Evolutionary conservation across 2,113 vertebrate genomes (phyloP).

Genomic region (Muntiacus muntjak): DNA sequence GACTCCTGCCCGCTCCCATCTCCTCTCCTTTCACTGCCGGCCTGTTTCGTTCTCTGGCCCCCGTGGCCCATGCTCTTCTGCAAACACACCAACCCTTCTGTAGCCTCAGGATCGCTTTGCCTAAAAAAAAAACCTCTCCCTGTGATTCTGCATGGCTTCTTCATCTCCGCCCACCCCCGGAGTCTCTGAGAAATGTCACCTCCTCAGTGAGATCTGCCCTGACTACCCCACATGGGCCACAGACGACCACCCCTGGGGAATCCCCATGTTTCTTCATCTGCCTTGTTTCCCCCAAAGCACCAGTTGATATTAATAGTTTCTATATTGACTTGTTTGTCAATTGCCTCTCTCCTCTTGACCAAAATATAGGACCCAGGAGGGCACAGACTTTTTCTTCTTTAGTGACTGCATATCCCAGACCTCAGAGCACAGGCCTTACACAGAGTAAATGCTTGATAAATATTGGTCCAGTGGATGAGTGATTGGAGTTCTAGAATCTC

Average conservation of each 20-base stretch:
- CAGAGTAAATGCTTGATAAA: background rate
- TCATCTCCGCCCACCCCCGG: background rate
- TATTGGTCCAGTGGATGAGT: background rate
- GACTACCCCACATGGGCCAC: background rate
- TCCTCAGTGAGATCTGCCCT: background rate
- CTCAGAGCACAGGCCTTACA: background rate
- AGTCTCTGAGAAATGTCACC: background rate
- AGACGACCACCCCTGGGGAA: rapidly evolving
- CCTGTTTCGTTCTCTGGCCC: background rate
- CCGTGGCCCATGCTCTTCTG: background rate
- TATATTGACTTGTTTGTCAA: background rate
- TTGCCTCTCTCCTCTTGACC: background rate
- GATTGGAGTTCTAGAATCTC: background rate
- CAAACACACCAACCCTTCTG: background rate
- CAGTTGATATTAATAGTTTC: background rate
- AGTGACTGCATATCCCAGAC: background rate
- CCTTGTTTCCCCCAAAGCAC: background rate
- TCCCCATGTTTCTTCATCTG: background rate
- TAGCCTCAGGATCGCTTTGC: background rate
- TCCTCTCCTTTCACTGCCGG: rapidly evolving
- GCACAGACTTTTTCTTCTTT: background rate
- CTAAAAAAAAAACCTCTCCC: background rate
- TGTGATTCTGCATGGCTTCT: background rate
- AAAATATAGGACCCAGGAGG: background rate
- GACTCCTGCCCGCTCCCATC: background rate